Conservation (phyloP, 1,140 invertebrate genomes). For the Amyelois transitella region DNA sequence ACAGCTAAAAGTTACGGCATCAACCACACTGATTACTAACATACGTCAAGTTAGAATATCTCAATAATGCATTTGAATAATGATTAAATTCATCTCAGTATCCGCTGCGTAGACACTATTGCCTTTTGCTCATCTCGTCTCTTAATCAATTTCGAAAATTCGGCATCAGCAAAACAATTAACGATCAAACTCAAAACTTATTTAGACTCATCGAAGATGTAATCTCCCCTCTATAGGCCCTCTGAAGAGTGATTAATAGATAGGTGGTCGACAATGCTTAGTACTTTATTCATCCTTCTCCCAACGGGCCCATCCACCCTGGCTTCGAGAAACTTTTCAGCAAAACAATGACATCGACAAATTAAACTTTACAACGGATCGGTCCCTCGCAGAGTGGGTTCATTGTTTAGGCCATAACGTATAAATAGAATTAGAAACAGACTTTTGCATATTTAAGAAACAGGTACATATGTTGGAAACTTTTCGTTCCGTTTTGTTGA, state of each 20-base stretch:
- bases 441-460: neutral
- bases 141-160: too few species aligned
- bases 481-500: too few species aligned
- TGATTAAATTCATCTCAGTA: too few species aligned
- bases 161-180: too few species aligned
- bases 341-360: slow-evolving; percentile 13
- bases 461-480: too few species aligned
- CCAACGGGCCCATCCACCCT: neutral
- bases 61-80: too few species aligned
- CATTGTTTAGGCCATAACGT: neutral
- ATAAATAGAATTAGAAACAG: neutral
- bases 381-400: neutral
- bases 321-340: slow-evolving; percentile 5
- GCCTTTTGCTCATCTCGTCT: too few species aligned
- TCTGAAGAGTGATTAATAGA: slow-evolving; percentile 2
- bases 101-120: too few species aligned
- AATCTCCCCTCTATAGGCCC: neutral
- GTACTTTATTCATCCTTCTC: neutral
- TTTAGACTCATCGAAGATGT: neutral
- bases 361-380: slow-evolving; percentile 12
- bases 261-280: neutral
- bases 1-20: too few species aligned
- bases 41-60: too few species aligned
- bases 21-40: too few species aligned
- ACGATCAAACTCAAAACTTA: neutral